Base-by-base conservation (phyloP, 1,140 invertebrate genomes). In the Neodiprion pinetum region DNA sequence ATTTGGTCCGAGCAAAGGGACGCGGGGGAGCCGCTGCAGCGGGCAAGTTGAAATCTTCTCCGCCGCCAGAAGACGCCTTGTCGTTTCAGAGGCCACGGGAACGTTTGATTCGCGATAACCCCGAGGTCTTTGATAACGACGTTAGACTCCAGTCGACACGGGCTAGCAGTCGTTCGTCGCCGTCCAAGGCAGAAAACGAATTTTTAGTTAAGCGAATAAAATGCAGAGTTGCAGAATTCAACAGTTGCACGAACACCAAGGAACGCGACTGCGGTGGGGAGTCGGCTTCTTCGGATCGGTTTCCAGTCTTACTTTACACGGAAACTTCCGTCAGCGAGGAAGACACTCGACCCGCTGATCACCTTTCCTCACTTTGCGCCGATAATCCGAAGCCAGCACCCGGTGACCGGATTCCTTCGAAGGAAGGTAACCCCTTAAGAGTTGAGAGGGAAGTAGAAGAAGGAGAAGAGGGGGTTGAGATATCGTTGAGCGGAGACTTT, bases 41-140 rank as follows among this genome's bases (percentile, higher is more conserved):
- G 1, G 68, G 7, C 53, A 86, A 86, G 70, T 67, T 78, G 9
- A 87, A 87, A 69, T 79, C 75, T 21, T 87, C 83, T 12, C 86
- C 84, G 11, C 80, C 85, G 23, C 83, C 84, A 4, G 82, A 82
- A 70, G 79, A 80, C 23, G 61, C 11, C 8, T 69, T 67, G 11
- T 17, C n/a, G 65, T 76, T 74, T 74, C 77, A 76, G 49, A 74
- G 75, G 69, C 82, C 79, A 72, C 70, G 53, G 72, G 68, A 67
- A 48, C 61, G 23, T 72, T 21, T 66, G 67, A 72, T 68, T 65
- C 72, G 61, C 12, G 81, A 84, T 84, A 83, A 77, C 68, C 65
- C 9, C 66, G 80, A 61, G 80, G 81, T 82, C 82, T 9, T 40
- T 75, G 82, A 85, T 84, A 84, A 81, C 28, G 69, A 9, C 9